phyloP scores from a whole-genome alignment of 1,140 invertebrate species.

The Sarcophaga peregrina region DNA sequence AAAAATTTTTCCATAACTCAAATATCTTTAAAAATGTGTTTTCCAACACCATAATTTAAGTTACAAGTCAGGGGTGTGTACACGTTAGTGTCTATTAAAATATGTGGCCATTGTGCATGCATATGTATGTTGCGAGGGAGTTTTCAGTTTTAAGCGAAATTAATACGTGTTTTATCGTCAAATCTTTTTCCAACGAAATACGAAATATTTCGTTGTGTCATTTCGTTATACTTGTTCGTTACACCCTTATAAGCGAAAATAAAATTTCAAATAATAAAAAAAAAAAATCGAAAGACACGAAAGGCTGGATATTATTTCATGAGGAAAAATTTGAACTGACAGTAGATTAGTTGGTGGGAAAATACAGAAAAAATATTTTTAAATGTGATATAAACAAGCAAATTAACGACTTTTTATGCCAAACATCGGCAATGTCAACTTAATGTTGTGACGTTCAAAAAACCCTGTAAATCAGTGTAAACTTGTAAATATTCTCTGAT shows the following conservation, averaged over 20 bases:
- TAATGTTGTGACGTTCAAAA: no score
- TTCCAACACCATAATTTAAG: neutral
- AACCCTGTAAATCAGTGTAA: no score
- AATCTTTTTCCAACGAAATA: conserved; percentile 50
- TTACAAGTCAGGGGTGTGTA: neutral
- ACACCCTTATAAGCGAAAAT: neutral
- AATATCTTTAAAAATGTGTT: neutral
- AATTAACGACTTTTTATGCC: no score
- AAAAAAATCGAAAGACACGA: neutral
- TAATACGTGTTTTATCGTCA: conserved; percentile 65
- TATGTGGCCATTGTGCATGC: no score
- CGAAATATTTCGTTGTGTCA: neutral
- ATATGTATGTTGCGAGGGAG: neutral
- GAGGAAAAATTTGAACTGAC: no score
- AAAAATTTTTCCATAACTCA: neutral
- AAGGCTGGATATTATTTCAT: no score
- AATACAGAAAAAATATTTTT: neutral
- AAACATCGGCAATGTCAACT: no score
- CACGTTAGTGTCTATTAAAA: no score
- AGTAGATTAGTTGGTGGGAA: neutral
- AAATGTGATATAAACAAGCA: neutral
- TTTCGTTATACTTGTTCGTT: conserved; percentile 19
- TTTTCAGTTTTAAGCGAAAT: conserved; percentile 51
- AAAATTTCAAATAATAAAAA: no score
- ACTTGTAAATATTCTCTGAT: no score